phyloP scores from a whole-genome alignment of 1,140 invertebrate genomes.

The Drosophila hydei region DNA sequence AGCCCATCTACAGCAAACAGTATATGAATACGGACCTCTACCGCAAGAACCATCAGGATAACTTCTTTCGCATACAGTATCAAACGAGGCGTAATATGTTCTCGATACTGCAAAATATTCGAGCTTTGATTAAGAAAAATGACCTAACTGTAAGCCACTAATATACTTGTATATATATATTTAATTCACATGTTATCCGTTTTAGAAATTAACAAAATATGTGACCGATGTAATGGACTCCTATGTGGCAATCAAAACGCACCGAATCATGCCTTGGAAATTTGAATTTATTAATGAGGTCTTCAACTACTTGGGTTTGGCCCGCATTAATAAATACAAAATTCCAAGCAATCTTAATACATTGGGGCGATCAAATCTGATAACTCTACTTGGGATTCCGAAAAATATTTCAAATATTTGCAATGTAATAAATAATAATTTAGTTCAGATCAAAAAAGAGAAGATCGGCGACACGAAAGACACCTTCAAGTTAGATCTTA shows the following conservation, averaged over 20 bases:
- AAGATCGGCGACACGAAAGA: conserved; percentile 34
- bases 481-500: conserved; percentile 49
- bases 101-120: conserved; percentile 58
- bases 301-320: conserved; percentile 73
- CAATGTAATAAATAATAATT: neutral
- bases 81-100: conserved; percentile 77
- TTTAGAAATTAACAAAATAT: conserved; percentile 56
- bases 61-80: conserved; percentile 68
- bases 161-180: neutral
- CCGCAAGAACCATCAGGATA: conserved; percentile 44
- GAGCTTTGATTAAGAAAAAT: conserved; percentile 34
- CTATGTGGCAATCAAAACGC: conserved; percentile 69
- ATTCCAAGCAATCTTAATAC: conserved; percentile 42
- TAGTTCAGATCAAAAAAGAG: neutral
- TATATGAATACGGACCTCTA: conserved; percentile 42
- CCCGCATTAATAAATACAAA: conserved; percentile 68
- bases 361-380: conserved; percentile 41
- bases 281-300: conserved; percentile 82
- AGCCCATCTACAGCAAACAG: conserved; percentile 58
- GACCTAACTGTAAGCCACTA: conserved; percentile 15
- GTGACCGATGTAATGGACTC: conserved; percentile 73
- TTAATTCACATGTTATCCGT: neutral
- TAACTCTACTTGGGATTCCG: conserved; percentile 43
- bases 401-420: neutral
- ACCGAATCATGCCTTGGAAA: conserved; percentile 79